A percentile compares a stretch with the other conserved stretches of the same genome.
phyloP scores from a whole-genome alignment of 2,113 vertebrate genomes.

The Casuarius casuarius region DNA sequence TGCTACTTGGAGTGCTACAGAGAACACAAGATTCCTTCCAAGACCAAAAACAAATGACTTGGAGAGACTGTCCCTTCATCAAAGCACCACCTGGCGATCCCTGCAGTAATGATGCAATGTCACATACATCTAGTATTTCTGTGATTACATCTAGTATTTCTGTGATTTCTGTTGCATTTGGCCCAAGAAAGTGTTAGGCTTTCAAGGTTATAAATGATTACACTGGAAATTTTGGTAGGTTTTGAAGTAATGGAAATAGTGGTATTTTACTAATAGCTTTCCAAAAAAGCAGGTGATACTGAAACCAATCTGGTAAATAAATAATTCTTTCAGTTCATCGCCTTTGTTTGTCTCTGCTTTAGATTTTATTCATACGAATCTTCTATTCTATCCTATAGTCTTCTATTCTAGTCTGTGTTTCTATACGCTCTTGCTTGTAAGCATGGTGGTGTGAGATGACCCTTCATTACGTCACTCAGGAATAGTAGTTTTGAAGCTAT shows the following conservation, averaged over 20 bases:
- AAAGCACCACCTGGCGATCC: background rate
- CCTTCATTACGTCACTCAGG: background rate
- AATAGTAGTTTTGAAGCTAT: background rate
- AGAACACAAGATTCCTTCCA: background rate
- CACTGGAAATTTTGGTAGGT: background rate
- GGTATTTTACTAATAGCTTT: background rate
- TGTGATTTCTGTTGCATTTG: background rate
- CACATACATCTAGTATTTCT: background rate
- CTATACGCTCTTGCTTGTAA: background rate
- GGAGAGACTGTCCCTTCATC: background rate
- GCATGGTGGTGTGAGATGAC: background rate
- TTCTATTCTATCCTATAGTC: background rate
- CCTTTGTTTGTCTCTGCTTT: background rate
- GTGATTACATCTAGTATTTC: background rate
- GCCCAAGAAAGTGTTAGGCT: background rate
- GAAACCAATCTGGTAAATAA: background rate
- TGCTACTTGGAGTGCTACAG: background rate
- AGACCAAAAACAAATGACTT: background rate
- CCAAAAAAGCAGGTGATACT: background rate
- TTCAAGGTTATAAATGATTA: background rate
- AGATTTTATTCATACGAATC: background rate
- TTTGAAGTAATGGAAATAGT: background rate
- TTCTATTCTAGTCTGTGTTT: too few species aligned
- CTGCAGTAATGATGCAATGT: background rate
- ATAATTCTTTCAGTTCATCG: background rate